phyloP scores from a whole-genome alignment of 2,113 vertebrate species.

The Oryzias melastigma region DNA sequence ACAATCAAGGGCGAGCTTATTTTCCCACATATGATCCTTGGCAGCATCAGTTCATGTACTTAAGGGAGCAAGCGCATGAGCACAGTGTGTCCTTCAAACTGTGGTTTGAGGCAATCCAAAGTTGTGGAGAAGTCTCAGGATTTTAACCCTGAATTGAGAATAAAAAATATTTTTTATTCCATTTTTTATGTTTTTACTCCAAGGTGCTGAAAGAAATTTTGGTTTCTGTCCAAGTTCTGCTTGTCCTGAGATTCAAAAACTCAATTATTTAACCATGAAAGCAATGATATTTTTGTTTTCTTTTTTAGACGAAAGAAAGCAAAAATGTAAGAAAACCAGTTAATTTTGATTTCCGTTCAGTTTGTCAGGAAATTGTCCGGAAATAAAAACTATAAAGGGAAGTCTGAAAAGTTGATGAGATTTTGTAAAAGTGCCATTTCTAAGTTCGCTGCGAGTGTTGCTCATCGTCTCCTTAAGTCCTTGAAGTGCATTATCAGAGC shows the following conservation, averaged over 20 bases:
- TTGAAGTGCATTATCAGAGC: constrained; percentile 48
- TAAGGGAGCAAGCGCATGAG: constrained; percentile 12
- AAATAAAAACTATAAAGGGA: constrained; percentile 37
- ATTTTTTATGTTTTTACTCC: constrained; percentile 18
- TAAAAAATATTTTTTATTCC: constrained; percentile 18
- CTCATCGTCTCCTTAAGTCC: constrained; percentile 24
- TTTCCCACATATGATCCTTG: constrained; percentile 14
- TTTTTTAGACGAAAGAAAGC: too few relatives aligned
- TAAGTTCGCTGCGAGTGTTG: constrained; percentile 12
- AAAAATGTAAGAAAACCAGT: not conserved
- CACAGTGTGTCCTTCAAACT: constrained; percentile 19
- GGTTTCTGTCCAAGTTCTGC: constrained; percentile 32
- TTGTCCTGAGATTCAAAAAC: constrained; percentile 22
- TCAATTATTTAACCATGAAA: too few relatives aligned
- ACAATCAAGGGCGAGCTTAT: constrained; percentile 33
- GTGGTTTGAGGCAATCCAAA: constrained; percentile 23
- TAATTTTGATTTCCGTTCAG: not conserved
- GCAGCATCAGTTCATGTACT: constrained; percentile 10
- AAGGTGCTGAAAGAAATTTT: constrained; percentile 21
- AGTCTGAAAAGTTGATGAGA: not conserved
- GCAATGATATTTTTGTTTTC: too few relatives aligned
- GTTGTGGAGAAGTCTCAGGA: constrained; percentile 20
- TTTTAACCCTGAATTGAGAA: constrained; percentile 36
- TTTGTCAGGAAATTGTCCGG: constrained; percentile 16
- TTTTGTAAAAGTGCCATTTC: constrained; percentile 42